Conservation (phyloP, 2,113 vertebrate species). For the Poecile atricapillus region DNA sequence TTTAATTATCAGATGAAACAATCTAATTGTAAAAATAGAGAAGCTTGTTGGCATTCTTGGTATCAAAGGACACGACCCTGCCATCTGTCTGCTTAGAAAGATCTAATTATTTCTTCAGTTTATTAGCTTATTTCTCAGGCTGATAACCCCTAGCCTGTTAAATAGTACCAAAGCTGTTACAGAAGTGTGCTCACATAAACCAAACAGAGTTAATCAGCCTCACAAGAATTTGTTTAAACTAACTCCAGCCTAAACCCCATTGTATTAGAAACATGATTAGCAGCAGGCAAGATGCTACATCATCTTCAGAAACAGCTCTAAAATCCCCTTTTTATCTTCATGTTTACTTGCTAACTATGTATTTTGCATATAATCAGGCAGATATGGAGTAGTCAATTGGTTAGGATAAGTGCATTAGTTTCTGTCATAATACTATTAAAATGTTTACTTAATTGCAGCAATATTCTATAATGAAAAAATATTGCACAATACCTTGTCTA, state of each 20-base stretch:
- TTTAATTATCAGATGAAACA: background rate
- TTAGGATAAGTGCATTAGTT: background rate
- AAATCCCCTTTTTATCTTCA: background rate
- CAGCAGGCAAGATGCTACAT: background rate
- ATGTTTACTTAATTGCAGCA: background rate
- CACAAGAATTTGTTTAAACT: background rate
- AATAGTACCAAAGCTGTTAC: background rate
- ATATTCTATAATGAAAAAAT: background rate
- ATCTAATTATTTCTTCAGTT: slow-evolving; percentile 31
- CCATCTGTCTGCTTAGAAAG: background rate
- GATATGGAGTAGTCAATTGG: background rate
- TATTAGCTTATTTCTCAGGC: slow-evolving; percentile 20
- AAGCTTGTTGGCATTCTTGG: background rate
- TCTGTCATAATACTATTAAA: background rate
- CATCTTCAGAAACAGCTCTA: background rate
- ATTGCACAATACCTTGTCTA: background rate
- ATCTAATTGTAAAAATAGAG: background rate
- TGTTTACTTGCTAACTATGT: background rate
- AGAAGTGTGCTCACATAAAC: background rate
- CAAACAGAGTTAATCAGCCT: background rate
- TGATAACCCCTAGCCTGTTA: background rate
- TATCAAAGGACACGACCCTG: background rate
- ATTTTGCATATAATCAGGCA: background rate
- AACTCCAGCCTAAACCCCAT: background rate
- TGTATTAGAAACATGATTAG: background rate